phyloP scores from a whole-genome alignment of 2,113 vertebrate genomes.

The Sapayoa aenigma region DNA sequence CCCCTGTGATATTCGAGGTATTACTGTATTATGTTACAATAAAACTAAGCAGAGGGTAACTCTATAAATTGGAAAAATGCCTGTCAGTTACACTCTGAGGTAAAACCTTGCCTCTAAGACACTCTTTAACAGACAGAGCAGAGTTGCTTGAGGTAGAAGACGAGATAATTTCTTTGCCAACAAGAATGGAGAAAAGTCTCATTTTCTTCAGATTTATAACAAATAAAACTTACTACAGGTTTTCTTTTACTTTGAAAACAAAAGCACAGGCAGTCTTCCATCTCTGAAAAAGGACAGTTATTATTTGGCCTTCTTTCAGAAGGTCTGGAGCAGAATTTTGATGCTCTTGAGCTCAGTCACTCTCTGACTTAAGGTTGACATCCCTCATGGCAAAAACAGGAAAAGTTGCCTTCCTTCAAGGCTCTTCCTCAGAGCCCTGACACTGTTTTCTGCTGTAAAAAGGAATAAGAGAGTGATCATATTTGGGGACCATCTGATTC shows the following conservation, averaged over 20 bases:
- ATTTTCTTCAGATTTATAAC: conserved; percentile 5
- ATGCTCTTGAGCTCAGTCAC: not conserved
- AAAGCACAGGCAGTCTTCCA: not conserved
- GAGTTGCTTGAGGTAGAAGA: not conserved
- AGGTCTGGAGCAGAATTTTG: not conserved
- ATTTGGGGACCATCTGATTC: not conserved
- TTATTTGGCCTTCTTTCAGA: not conserved
- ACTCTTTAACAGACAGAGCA: not conserved
- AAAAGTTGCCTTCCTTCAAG: not conserved
- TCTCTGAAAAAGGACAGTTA: not conserved
- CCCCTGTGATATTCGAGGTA: no score
- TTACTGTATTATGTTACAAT: conserved; percentile 34
- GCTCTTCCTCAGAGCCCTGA: not conserved
- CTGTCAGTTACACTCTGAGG: not conserved
- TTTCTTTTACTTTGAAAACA: not conserved
- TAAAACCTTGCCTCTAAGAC: not conserved
- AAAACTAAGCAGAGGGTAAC: not conserved
- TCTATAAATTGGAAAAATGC: not conserved
- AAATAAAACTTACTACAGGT: not conserved
- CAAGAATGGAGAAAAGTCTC: not conserved
- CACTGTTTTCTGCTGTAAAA: not conserved
- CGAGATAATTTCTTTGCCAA: not conserved
- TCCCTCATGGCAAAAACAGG: not conserved
- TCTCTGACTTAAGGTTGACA: not conserved
- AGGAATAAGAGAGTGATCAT: not conserved